Base-by-base conservation (phyloP, 2,797 vertebrate genomes). In the Huso huso region DNA sequence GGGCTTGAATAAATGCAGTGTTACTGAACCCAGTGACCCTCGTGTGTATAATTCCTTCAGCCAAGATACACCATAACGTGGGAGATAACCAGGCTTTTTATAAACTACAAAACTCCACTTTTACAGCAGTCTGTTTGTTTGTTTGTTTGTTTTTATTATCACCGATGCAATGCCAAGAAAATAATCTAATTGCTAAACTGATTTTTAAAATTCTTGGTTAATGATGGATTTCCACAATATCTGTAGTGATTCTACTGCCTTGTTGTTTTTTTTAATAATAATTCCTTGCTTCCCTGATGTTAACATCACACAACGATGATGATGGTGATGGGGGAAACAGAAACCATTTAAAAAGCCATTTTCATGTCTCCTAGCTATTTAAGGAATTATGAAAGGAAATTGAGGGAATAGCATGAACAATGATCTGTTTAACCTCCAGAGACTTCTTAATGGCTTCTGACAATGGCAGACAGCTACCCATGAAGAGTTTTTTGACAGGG, bases 401-500 rank as follows among this genome's bases (percentile, higher is more conserved):
- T 75, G 74, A 73, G 52, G 66, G 69, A 75, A 76, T 75, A 79
- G 78, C 72, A 74, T 79, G 77, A 77, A 78, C 76, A 74, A 75
- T 73, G 75, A 80, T 82, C 77, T 78, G 75, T 76, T 79, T 80
- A 80, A 80, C 78, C 76, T 77, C 74, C 66, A 70, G 61, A 60
- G 37, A 64, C 62, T 78, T 72, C 68, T 70, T 71, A 69, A 68
- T 61, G 72, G 76, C 75, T 78, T 72, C 73, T 73, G 77, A 74
- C 77, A 79, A 73, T 67, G 50, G 72, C 75, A 73, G 79, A 69
- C 74, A 69, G 71, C 68, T 63, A 73, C 75, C 72, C 76, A 62
- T 78, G 77, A 79, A 74, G 75, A 79, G 74, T 78, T 79, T 79
- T 68, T 72, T 78, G 78, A 81, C 79, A 76, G 77, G 76, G 77